Base-by-base conservation (phyloP, 2,888 invertebrate genomes). In the Ectobius pallidus region DNA sequence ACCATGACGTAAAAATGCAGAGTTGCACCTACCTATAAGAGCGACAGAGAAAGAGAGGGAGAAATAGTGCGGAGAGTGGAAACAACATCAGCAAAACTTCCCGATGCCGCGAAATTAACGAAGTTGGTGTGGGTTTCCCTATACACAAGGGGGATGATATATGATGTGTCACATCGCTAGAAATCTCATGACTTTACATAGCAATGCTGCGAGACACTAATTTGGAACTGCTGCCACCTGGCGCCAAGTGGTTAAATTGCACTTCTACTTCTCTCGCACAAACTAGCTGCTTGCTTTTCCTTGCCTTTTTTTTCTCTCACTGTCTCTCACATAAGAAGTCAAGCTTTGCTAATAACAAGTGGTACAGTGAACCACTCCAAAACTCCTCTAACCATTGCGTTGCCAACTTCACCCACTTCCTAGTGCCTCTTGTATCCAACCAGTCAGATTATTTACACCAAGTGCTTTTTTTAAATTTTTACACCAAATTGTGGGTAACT, bases 211-310 rank as follows among this genome's bases (percentile, higher is more conserved):
- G 22, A 58, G 58, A 30, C 30, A 58, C 58, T 58, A 58, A 58
- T 58, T 58, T 58, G 58, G 58, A 58, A 30, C 32, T 58, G n/a
- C 58, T 58, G 58, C 58, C 58, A 58, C 58, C 58, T 32, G 58
- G 27, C 58, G 30, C 58, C 58, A 58, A 58, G 58, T 58, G 58
- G 58, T 58, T 58, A 58, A 58, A 58, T 58, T 58, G 58, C 58
- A 58, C 32, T 58, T 58, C 58, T 58, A 30, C 58, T 58, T 58
- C 22, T 20, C 58, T 25, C n/a, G n/a, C n/a, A n/a, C n/a, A 58
- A 14, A n/a, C 16, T n/a, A 1, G 4, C 16, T 1, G 27, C 9
- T 2, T 11, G 27, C n/a, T 30, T 32, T 30, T 18, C 7, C 34
- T 30, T 30, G 3, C 46, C 46, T n/a, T n/a, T 46, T n/a, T 4